Evolutionary conservation across 2,113 vertebrate species (phyloP), one percentile per base, ranked within the genome.

Genomic region (Acrocephalus arundinaceus): DNA sequence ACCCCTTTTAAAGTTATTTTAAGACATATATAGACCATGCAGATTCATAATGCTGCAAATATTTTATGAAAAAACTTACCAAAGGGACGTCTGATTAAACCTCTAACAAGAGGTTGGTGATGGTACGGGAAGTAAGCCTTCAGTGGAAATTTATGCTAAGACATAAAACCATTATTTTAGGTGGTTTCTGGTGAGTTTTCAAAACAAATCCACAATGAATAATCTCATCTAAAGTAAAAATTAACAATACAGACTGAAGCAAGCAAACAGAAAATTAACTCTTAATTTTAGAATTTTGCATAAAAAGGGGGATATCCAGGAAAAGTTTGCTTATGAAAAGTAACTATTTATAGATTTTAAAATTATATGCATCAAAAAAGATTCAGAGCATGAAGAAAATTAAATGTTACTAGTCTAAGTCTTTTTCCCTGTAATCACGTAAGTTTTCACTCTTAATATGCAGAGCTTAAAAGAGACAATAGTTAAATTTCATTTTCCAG

Each of bases 51-150:
- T 30, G 33, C 31, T 54, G 25, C 37, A 91, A 67, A 45, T 33
- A 76, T 18, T 76, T 85, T 0, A 66, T 43, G 39, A 78, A 52
- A 48, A 67, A 85, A 95, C 98, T 95, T 98, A 99, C 99, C 99
- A 98, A 97, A 96, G 6, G 98, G 98, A 84, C 52, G 46, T 37
- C 92, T 98, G 65, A 98, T 76, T 66, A 99, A 97, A 80, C 96
- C 85, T 84, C 91, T 79, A 74, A 98, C 94, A 65, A 99, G 97
- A 81, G 96, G 97, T 15, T 96, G 97, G 68, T 98, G 97, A n/a
- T 97, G 95, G 18, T 94, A 90, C 33, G 98, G 98, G 91, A 99
- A 99, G 94, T 98, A 99, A 58, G 97, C 97, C 97, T 98, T 99
- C 95, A 99, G 86, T 33, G 99, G 93, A 63, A 98, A 98, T 89